Evolutionary conservation across 2,888 invertebrate species (phyloP), one percentile per base, ranked within the genome.

Genomic region (Yponomeuta cagnagella): DNA sequence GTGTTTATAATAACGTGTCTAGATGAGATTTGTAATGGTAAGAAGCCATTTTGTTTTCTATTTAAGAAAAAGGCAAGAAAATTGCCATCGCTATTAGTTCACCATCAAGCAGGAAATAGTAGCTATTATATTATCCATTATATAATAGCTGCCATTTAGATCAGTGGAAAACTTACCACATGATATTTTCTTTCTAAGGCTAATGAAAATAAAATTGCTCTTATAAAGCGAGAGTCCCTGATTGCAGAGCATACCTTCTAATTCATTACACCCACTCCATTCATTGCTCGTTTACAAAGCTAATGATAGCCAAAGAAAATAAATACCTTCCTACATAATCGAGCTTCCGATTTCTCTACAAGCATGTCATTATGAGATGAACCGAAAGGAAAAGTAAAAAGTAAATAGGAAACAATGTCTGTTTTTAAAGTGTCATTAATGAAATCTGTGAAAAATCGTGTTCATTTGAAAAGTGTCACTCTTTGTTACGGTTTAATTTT

Each of bases 391-490:
- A 64, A 23, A 64, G 23, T 23, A 30, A 23, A 30, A 64, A 9
- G 64, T 30, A 64, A 64, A 64, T 10, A 30, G 64, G 64, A 64
- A 64, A 64, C 3, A 64, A 5, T 0, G 31, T n/a, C 64, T 64
- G 64, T 64, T 37, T 66, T 15, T 33, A 64, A 66, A 67, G 67
- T 67, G 67, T 37, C n/a, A 67, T n/a, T 31, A 67, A 67, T 12
- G 68, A 68, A 68, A 68, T 68, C 48, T 68, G 68, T 31, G 68
- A 68, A 48, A 65, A 33, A 30, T 65, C 12, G 15, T 58, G 48
- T 12, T 48, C 30, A 52, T 10, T 48, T 52, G 68, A 68, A 58
- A 68, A 68, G 68, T 68, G 68, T 68, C 68, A 31, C 15, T 37
- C 6, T 30, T 52, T 1, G 10, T 68, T 31, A 52, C 68, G 30